These are phyloP conservation scores for Darevskia mixta DNA, from an alignment of 2,797 vertebrate genomes.

Conservation along the genomic window DNA sequence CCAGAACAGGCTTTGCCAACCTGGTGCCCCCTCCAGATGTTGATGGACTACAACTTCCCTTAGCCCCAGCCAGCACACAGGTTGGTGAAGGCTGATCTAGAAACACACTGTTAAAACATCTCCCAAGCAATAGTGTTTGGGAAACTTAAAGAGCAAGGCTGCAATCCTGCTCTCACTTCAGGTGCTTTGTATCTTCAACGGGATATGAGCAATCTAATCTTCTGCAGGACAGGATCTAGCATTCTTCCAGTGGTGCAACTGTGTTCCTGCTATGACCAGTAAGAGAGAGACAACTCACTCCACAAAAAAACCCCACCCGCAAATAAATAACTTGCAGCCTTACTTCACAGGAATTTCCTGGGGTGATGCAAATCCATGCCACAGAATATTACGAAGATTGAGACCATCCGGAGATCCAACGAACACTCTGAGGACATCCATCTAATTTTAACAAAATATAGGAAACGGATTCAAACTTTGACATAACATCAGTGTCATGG, in stretches of 20 bases:
- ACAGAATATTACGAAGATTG: constrained; percentile 83
- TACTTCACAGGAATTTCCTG: constrained; percentile 80
- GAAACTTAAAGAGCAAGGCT: neutral
- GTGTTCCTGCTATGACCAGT: neutral
- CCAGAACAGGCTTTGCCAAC: no score
- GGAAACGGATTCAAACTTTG: neutral
- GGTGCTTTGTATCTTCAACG: neutral
- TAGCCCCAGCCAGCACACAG: no score
- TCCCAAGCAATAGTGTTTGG: neutral
- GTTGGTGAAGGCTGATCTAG: no score
- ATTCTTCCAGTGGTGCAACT: neutral
- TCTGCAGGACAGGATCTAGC: neutral
- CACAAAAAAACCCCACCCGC: constrained; percentile 6
- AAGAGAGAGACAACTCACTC: neutral
- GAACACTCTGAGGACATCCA: constrained; percentile 79
- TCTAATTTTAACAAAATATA: constrained; percentile 65
- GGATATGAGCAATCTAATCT: neutral
- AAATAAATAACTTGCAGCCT: constrained; percentile 45
- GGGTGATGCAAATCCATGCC: constrained; percentile 84
- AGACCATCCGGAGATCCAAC: constrained; percentile 80
- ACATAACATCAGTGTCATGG: neutral
- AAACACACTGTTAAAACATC: no score
- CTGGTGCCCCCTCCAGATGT: no score
- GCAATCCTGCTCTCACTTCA: neutral
- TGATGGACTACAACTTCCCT: no score